Conservation (phyloP, 2,113 vertebrate species). For the Phaetusa simplex region DNA sequence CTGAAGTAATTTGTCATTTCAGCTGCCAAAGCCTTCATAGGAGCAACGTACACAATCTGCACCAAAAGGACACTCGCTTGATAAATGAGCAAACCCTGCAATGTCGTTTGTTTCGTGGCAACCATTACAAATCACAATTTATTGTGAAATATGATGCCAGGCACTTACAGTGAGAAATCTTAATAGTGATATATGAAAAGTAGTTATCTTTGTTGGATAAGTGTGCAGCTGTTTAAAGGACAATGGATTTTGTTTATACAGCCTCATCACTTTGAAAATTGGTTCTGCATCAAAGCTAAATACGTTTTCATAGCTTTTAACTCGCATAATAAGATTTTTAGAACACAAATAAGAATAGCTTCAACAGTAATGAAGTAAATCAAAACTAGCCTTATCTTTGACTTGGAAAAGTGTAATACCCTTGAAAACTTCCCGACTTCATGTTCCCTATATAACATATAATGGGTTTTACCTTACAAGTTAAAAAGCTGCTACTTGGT, state of each 20-base stretch:
- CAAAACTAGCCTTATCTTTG: constrained; percentile 32
- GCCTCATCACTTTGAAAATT: constrained; percentile 66
- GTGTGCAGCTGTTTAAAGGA: constrained; percentile 70
- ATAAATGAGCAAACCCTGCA: constrained; percentile 84
- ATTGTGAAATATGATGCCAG: constrained; percentile 84
- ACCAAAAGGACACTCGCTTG: constrained; percentile 77
- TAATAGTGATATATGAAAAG: constrained; percentile 87
- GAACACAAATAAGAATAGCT: constrained; percentile 46
- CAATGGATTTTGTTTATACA: constrained; percentile 75
- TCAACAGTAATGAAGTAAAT: constrained; percentile 64
- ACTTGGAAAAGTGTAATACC: constrained; percentile 39
- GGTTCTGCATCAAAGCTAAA: constrained; percentile 71
- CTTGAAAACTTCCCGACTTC: constrained; percentile 55
- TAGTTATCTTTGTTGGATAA: constrained; percentile 72
- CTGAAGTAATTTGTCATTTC: constrained; percentile 99
- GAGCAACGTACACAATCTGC: constrained; percentile 96
- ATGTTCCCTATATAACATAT: neutral
- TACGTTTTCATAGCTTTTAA: constrained; percentile 67
- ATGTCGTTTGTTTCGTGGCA: constrained; percentile 82
- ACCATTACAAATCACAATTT: constrained; percentile 83
- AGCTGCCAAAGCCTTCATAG: constrained; percentile 98
- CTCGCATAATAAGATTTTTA: constrained; percentile 62
- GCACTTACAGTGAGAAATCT: constrained; percentile 74
- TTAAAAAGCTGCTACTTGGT: constrained; percentile 31
- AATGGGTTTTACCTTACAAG: neutral